Evolutionary conservation across 2,113 vertebrate species (phyloP), one percentile per base, ranked within the genome.

Genomic region (Epinephelus moara): DNA sequence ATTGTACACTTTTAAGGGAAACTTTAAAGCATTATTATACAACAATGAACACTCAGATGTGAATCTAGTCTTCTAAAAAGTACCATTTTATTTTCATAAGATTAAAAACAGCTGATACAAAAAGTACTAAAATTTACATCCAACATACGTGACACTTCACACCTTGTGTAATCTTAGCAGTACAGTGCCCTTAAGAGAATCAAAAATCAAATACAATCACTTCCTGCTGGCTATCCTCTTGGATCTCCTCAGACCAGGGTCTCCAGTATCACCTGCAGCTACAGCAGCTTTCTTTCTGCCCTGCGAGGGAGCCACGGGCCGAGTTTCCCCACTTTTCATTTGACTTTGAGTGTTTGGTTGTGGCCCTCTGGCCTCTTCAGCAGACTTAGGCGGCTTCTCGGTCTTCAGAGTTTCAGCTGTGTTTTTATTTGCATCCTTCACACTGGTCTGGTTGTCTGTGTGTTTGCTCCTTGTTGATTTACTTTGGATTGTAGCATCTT

Each of bases 201-300:
- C 2, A 53, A 53, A 55, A n/a, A 17, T n/a, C 9, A 19, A 55
- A 37, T 9, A 23, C 45, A 0, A 10, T 86, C 53, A 86, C 2
- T 21, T 90, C 55, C 61, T 91, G 49, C 2, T 87, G 5, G 91
- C 89, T 0, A 92, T 92, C 79, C 94, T 94, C 88, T 87, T 95
- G 1, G 94, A 95, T 6, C 94, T 85, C 7, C 94, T 90, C 13
- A 80, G 80, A 0, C 56, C 80, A 0, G 10, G 0, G 1, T 3
- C 71, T 27, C 0, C 64, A n/a, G 33, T 70, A 14, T 6, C 33
- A 1, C 1, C n/a, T 21, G 59, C 76, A 55, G 70, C 42, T 6
- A 2, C 18, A 0, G 55, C 3, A 3, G 53, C 49, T 52, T 23
- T 59, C 40, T 37, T 68, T 9, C 33, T 15, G n/a, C 66, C 3